phyloP scores from a whole-genome alignment of 1,140 invertebrate species.

The Papilio polyxenes region DNA sequence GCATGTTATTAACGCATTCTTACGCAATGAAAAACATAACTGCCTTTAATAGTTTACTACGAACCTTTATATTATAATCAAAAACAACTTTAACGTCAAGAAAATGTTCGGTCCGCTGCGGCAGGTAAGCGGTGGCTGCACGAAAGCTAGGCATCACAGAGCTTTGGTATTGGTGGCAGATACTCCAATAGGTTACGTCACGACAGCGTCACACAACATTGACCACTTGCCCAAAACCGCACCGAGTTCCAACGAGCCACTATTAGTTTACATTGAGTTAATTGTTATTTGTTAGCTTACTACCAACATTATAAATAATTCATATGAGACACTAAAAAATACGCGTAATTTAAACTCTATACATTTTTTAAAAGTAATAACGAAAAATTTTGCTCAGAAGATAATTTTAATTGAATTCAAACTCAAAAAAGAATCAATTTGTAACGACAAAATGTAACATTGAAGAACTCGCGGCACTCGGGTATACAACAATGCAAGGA shows the following conservation, averaged over 20 bases:
- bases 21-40: not conserved
- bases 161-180: not conserved
- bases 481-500: not conserved
- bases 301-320: not conserved
- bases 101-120: not conserved
- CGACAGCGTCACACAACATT: not conserved
- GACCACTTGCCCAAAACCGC: not conserved
- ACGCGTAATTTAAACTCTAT: not conserved
- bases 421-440: not conserved
- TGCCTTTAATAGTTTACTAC: not conserved
- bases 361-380: not conserved
- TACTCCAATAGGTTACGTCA: not conserved
- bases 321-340: not conserved
- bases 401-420: not conserved
- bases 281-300: not conserved
- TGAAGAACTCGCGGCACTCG: not conserved
- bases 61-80: not conserved
- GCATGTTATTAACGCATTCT: not conserved
- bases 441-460: not conserved
- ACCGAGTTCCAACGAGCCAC: not conserved
- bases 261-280: not conserved
- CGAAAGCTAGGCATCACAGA: not conserved
- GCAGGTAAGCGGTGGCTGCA: not conserved
- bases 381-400: too few relatives aligned
- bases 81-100: not conserved